A percentile compares a stretch with the other conserved stretches of the same genome.
phyloP scores from a whole-genome alignment of 1,140 invertebrate genomes.

The Temnothorax nylanderi region DNA sequence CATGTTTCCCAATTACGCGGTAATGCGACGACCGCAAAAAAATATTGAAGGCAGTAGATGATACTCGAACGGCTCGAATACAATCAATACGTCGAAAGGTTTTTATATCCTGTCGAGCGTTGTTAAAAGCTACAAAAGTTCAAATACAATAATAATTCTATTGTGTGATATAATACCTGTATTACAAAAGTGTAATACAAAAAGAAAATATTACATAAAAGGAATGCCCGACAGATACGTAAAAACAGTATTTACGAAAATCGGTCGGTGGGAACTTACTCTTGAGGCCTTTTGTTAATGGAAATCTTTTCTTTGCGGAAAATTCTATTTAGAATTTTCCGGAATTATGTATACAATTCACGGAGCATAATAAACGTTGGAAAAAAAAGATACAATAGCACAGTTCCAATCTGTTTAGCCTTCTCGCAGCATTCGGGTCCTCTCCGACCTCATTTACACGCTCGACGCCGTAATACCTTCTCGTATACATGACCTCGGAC shows the following conservation, averaged over 20 bases:
- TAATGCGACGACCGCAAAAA: conserved; percentile 20
- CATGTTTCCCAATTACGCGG: conserved; percentile 47
- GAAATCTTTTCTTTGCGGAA: background rate
- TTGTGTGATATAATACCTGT: background rate
- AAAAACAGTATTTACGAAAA: background rate
- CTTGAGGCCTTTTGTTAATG: background rate
- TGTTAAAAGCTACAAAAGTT: background rate
- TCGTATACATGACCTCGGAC: conserved; percentile 60
- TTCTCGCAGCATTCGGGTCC: conserved; percentile 19
- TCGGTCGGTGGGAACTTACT: background rate
- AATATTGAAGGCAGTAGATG: background rate
- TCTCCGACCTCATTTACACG: conserved; percentile 51
- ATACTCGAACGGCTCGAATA: background rate
- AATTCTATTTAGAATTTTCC: background rate
- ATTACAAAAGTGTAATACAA: background rate
- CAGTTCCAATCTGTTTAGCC: conserved; percentile 31
- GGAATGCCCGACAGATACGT: background rate
- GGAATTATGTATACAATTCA: background rate
- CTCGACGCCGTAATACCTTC: conserved; percentile 25
- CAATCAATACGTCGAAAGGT: background rate
- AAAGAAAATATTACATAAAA: background rate
- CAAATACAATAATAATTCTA: background rate
- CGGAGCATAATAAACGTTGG: background rate
- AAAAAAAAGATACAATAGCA: background rate
- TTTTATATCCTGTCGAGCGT: background rate